Evolutionary conservation across 2,888 invertebrate species (phyloP).

Genomic region (Gortyna flavago): DNA sequence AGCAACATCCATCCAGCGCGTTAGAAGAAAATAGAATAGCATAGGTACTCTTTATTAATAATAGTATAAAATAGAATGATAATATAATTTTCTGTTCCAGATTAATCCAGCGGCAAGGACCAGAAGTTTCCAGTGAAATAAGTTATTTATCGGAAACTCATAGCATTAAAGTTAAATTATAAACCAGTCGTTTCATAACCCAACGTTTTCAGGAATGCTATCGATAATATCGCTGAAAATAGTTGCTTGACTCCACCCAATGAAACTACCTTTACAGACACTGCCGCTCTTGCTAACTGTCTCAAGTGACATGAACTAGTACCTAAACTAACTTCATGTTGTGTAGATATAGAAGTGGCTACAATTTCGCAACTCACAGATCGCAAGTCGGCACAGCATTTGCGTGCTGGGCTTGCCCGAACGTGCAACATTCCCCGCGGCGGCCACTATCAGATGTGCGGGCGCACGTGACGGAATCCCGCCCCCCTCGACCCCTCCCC

Average conservation of each 20-base stretch:
- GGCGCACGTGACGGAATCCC: conserved; percentile 85
- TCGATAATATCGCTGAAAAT: conserved; percentile 4
- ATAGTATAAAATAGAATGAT: no score
- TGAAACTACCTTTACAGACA: conserved; percentile 26
- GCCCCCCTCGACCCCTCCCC: conserved; percentile 51
- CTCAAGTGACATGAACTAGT: conserved; percentile 38
- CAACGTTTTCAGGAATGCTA: conserved; percentile 12
- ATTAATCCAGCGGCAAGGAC: neutral
- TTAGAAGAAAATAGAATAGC: no score
- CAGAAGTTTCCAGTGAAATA: neutral
- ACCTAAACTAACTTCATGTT: conserved; percentile 41
- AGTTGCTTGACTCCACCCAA: conserved; percentile 19
- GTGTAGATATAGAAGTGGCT: conserved; percentile 52
- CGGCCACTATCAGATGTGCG: conserved; percentile 81
- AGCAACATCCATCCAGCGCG: neutral
- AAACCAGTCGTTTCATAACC: neutral
- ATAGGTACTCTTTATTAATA: no score
- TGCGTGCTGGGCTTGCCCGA: conserved; percentile 70
- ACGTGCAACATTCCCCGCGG: conserved; percentile 75
- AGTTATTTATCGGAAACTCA: neutral
- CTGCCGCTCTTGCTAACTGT: conserved; percentile 17
- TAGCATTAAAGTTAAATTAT: no score
- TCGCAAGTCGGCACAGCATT: conserved; percentile 67
- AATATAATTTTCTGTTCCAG: neutral
- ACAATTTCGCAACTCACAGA: conserved; percentile 62